phyloP scores from a whole-genome alignment of 2,113 vertebrate genomes.

The Axis porcinus region DNA sequence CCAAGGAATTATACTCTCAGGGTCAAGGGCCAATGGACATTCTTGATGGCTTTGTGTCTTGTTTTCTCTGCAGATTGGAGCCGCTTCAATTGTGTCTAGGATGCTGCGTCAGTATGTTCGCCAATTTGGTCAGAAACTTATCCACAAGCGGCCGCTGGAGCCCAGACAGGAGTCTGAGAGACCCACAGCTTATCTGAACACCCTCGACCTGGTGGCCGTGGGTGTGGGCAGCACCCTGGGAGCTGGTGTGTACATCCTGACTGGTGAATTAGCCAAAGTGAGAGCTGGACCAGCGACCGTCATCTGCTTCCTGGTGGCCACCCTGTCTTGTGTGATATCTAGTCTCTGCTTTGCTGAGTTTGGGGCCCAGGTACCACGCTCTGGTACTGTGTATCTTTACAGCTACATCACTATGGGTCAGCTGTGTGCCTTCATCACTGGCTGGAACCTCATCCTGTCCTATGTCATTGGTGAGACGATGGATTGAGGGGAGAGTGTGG shows the following conservation, averaged over 20 bases:
- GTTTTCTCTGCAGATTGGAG: too few species aligned
- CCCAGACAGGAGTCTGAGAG: not conserved
- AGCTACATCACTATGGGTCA: fast-evolving
- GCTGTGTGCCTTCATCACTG: not conserved
- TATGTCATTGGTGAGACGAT: not conserved
- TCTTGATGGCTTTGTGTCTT: too few species aligned
- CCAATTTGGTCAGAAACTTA: not conserved
- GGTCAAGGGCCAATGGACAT: too few species aligned
- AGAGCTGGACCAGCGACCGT: not conserved
- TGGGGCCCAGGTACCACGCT: not conserved
- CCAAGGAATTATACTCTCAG: too few species aligned
- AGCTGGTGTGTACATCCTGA: not conserved
- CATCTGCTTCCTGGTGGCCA: not conserved
- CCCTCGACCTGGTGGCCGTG: not conserved
- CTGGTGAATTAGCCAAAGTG: not conserved
- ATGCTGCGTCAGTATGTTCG: not conserved
- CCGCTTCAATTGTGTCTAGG: fast-evolving
- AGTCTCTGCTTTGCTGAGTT: not conserved
- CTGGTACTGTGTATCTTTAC: not conserved
- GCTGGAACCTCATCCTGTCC: not conserved
- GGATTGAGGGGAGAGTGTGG: not conserved
- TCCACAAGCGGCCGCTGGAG: not conserved
- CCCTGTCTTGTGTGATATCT: not conserved
- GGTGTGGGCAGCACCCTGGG: not conserved
- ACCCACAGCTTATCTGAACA: not conserved